Percentiles rank a stretch among this genome's conserved stretches.
phyloP scores from a whole-genome alignment of 2,113 vertebrate genomes.

The Neomonachus schauinslandi region DNA sequence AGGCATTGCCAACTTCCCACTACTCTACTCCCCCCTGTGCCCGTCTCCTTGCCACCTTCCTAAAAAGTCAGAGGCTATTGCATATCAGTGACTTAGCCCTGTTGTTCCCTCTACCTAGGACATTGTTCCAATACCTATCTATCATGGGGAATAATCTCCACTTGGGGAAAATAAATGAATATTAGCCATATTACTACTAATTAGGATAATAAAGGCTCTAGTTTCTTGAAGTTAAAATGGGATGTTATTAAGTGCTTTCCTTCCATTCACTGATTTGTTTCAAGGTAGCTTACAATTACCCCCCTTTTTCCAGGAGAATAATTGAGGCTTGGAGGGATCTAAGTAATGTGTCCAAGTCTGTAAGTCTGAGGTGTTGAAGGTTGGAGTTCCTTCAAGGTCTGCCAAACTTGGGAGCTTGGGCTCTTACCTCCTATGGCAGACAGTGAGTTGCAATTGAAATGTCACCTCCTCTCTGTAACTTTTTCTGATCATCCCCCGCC shows the following conservation, averaged over 20 bases:
- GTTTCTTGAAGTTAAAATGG: background rate
- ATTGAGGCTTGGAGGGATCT: background rate
- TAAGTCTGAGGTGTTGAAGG: background rate
- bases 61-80: background rate
- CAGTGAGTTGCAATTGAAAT: conserved; percentile 60
- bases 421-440: conserved; percentile 20
- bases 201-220: background rate
- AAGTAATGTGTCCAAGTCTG: background rate
- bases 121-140: background rate
- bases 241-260: background rate
- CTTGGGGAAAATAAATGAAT: background rate
- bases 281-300: background rate
- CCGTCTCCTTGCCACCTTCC: background rate
- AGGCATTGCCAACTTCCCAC: background rate
- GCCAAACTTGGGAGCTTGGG: conserved; percentile 9
- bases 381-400: background rate
- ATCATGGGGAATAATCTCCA: background rate
- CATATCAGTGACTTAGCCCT: background rate
- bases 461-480: conserved; percentile 60
- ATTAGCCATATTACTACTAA: background rate
- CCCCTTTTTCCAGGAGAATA: background rate
- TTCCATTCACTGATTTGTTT: background rate
- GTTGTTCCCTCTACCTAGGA: background rate
- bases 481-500: conserved; percentile 50
- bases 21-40: background rate